Evolutionary conservation across 2,888 invertebrate species (phyloP).

Genomic region (Drosophila antonietae): DNA sequence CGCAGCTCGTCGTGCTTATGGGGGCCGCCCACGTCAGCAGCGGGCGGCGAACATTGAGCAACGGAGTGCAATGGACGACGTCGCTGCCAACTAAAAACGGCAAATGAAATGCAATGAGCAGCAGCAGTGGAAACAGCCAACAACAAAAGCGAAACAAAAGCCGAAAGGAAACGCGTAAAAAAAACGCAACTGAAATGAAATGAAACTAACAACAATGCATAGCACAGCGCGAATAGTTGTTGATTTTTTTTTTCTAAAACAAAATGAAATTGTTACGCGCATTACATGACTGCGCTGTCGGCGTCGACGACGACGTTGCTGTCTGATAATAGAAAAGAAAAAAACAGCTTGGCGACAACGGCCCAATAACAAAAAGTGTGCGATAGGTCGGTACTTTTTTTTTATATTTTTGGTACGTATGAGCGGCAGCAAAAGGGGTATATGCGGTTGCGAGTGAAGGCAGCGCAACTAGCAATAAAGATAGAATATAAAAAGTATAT

Average conservation of each 20-base stretch:
- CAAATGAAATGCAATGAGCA: constrained; percentile 35
- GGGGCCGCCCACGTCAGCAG: constrained; percentile 57
- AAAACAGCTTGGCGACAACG: constrained; percentile 38
- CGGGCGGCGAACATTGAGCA: constrained; percentile 38
- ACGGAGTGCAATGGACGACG: constrained; percentile 74
- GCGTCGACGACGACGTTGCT: constrained; percentile 42
- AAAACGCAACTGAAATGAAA: constrained; percentile 1
- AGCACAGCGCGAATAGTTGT: constrained; percentile 34
- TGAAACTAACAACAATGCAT: constrained; percentile 31
- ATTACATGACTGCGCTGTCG: constrained; percentile 52
- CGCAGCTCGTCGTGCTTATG: constrained; percentile 25
- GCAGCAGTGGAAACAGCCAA: constrained; percentile 28
- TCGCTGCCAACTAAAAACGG: constrained; percentile 33
- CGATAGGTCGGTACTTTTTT: constrained; percentile 74
- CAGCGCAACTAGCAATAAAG: not conserved
- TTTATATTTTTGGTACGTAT: constrained; percentile 2
- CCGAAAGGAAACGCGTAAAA: constrained; percentile 16
- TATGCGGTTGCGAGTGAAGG: not conserved
- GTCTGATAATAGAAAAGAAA: constrained; percentile 64
- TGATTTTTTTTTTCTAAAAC: constrained; percentile 43
- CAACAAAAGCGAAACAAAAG: constrained; percentile 16
- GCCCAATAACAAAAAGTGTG: constrained; percentile 78
- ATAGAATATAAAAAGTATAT: not conserved
- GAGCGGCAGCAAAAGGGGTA: constrained; percentile 8
- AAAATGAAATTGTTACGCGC: constrained; percentile 73